Evolutionary conservation across 2,797 vertebrate species (phyloP), one percentile per base, ranked within the genome.

Genomic region (Spheniscus humboldti): DNA sequence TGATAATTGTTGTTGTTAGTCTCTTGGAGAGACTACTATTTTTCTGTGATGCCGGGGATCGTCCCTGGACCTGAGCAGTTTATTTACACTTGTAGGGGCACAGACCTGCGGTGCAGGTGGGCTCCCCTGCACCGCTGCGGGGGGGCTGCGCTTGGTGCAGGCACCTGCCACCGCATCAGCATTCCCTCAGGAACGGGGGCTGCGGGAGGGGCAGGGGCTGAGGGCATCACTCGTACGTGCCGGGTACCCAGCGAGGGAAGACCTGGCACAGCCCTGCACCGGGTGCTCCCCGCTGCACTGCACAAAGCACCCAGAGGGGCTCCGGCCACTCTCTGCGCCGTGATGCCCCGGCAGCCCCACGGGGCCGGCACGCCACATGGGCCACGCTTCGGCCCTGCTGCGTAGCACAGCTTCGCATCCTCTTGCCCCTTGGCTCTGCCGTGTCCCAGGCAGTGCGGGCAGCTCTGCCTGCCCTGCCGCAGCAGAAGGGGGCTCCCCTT

Each of bases 81-180:
- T 37, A 3, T 37, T 66, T 67, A 31, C 79, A 43, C 25, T 31
- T 33, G 76, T 23, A 48, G 43, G 47, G 66, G 50, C 52, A 27
- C 57, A 35, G 95, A n/a, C 0, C 74, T 14, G 10, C 0, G 20
- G 47, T 47, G 72, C 23, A 33, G 56, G 59, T 50, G 73, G 59
- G 85, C 30, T 77, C 56, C 59, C n/a, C 47, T 52, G 62, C 22
- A 41, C 48, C 13, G 7, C 81, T 48, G 66, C 0, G 10, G 35
- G 39, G 53, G 47, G 11, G 20, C 45, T 50, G 39, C 4, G 8
- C 28, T 55, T 16, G 25, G 27, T 15, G 59, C 50, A 22, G 52
- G 28, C 47, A 43, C 13, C 18, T 53, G 0, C 20, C 7, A 0
- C 39, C 67, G 53, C 55, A 4, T 12, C 0, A 0, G 22, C 30